Conservation (phyloP, 2,797 vertebrate species). For the Linurgus olivaceus region DNA sequence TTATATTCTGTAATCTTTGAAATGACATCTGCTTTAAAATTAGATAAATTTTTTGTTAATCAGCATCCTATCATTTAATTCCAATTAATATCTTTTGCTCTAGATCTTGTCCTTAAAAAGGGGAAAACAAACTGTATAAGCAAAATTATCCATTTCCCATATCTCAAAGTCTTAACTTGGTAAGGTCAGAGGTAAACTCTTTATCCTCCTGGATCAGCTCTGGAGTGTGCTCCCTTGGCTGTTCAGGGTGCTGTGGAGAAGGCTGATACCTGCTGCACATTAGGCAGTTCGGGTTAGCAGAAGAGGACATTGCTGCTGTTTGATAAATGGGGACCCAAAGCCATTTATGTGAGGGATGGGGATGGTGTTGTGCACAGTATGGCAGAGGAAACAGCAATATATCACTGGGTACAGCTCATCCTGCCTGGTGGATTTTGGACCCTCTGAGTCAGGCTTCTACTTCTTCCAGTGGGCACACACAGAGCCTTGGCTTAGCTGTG, state of each 20-base stretch:
- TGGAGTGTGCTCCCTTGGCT: not conserved
- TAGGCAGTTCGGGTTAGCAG: not conserved
- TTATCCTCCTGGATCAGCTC: not conserved
- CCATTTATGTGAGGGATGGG: constrained; percentile 56
- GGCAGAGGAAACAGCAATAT: constrained; percentile 48
- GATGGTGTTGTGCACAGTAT: not conserved
- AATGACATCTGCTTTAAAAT: not conserved
- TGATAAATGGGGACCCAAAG: constrained; percentile 66
- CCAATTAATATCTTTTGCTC: not conserved
- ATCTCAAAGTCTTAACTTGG: not conserved
- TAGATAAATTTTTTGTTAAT: not conserved
- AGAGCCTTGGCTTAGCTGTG: not conserved
- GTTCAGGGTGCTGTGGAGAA: not conserved
- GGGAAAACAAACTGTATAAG: not conserved
- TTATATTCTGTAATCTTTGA: not conserved
- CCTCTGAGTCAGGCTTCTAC: not conserved
- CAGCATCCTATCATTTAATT: not conserved
- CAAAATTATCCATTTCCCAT: not conserved
- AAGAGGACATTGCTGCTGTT: not conserved
- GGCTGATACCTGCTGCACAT: not conserved
- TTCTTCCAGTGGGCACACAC: not conserved
- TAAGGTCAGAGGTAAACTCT: not conserved
- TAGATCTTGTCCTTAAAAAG: not conserved
- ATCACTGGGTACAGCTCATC: constrained; percentile 31
- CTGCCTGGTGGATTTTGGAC: constrained; percentile 41